phyloP scores from a whole-genome alignment of 1,140 invertebrate genomes.

The Eupeodes corollae region DNA sequence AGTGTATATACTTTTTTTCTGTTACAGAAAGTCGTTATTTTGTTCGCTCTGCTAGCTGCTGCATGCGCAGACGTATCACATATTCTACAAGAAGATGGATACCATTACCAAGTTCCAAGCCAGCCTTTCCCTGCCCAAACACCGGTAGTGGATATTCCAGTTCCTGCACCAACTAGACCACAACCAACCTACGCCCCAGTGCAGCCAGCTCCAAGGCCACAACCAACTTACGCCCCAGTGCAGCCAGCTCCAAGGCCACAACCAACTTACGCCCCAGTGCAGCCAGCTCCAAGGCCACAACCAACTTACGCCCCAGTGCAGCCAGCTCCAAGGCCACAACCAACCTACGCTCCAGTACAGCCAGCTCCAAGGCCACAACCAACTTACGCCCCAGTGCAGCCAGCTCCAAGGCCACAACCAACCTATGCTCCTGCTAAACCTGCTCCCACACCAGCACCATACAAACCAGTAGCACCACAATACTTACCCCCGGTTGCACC shows the following conservation, averaged over 20 bases:
- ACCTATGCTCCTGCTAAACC: too few relatives aligned
- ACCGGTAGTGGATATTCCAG: conserved; percentile 22
- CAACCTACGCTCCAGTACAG: conserved; percentile 14
- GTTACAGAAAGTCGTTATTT: conserved; percentile 29
- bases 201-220: conserved; percentile 2
- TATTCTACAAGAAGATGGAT: conserved; percentile 31
- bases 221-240: conserved; percentile 10
- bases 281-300: too few relatives aligned
- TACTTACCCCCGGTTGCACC: too few relatives aligned
- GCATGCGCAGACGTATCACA: conserved; percentile 32
- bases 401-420: too few relatives aligned
- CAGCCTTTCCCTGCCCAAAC: conserved; percentile 6
- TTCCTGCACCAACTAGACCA: conserved; percentile 3
- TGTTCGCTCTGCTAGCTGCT: conserved; percentile 25
- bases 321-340: conserved; percentile 4
- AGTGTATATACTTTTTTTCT: background rate
- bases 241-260: background rate
- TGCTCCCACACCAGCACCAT: too few relatives aligned
- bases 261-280: conserved; percentile 10
- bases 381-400: conserved; percentile 8
- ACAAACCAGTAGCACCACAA: too few relatives aligned
- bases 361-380: conserved; percentile 8
- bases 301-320: too few relatives aligned
- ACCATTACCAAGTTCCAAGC: conserved; percentile 21
- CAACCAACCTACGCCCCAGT: background rate